Percentiles rank a stretch among this genome's conserved stretches.
phyloP scores from a whole-genome alignment of 2,888 invertebrate species.

The Cepaea hortensis region DNA sequence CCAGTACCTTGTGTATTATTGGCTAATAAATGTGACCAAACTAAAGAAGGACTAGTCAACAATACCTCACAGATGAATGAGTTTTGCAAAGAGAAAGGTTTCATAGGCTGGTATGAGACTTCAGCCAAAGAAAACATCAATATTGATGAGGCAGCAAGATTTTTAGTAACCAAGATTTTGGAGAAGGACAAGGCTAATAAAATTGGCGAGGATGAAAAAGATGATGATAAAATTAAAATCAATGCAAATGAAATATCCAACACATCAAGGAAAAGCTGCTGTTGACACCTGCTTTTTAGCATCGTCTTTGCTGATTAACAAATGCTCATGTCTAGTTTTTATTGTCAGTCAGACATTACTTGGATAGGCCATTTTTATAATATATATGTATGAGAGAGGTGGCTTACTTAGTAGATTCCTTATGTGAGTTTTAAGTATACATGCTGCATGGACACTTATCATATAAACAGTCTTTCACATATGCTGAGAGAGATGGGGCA shows the following conservation, averaged over 20 bases:
- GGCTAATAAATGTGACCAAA: slow-evolving; percentile 80
- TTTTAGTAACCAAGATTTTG: slow-evolving; percentile 79
- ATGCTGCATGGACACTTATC: too few relatives aligned
- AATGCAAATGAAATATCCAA: slow-evolving; percentile 44
- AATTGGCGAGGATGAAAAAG: slow-evolving; percentile 60
- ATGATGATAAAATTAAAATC: slow-evolving; percentile 58
- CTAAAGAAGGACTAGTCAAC: slow-evolving; percentile 78
- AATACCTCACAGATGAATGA: slow-evolving; percentile 79
- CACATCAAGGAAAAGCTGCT: slow-evolving; percentile 58
- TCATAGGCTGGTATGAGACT: slow-evolving; percentile 80
- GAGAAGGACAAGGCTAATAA: slow-evolving; percentile 66
- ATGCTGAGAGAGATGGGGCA: too few relatives aligned
- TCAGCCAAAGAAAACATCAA: slow-evolving; percentile 82
- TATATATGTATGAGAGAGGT: too few relatives aligned
- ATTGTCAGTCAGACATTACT: too few relatives aligned
- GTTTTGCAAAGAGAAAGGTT: slow-evolving; percentile 79
- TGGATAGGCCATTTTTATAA: too few relatives aligned
- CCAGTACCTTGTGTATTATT: slow-evolving; percentile 80
- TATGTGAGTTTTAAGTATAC: too few relatives aligned
- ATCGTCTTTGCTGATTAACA: background rate
- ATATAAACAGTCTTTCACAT: too few relatives aligned
- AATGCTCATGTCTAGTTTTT: background rate
- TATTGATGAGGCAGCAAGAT: slow-evolving; percentile 94
- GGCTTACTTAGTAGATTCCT: too few relatives aligned
- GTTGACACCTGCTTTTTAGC: slow-evolving; percentile 47